Evolutionary conservation across 2,113 vertebrate genomes (phyloP).

Genomic region (Notarius quadriscutis): DNA sequence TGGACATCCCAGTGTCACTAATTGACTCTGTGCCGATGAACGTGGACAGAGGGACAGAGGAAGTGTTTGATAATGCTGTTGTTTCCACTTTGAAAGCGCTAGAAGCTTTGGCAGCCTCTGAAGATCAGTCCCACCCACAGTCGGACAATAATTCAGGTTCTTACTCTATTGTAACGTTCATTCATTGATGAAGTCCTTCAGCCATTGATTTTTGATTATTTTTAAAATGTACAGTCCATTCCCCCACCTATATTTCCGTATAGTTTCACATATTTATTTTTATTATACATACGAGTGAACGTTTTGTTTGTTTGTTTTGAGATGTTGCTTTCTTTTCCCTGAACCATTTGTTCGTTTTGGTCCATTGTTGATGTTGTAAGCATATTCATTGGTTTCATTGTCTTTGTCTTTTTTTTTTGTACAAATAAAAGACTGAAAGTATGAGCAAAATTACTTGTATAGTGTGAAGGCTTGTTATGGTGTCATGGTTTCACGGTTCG

Average conservation of each 20-base stretch:
- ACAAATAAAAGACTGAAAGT: conserved; percentile 65
- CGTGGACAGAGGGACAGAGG: conserved; percentile 77
- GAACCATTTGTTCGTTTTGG: conserved; percentile 42
- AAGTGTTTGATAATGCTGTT: conserved; percentile 83
- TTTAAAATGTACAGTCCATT: not conserved
- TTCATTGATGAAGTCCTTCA: conserved; percentile 85
- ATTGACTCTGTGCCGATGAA: conserved; percentile 92
- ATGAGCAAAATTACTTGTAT: conserved; percentile 67
- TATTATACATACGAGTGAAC: conserved; percentile 50
- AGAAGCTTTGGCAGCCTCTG: conserved; percentile 90
- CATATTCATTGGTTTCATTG: conserved; percentile 54
- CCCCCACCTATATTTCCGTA: conserved; percentile 66
- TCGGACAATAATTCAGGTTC: conserved; percentile 98
- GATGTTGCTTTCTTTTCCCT: conserved; percentile 48
- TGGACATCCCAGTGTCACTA: conserved; percentile 93
- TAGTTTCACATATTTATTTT: conserved; percentile 68
- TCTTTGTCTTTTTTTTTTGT: conserved; percentile 62
- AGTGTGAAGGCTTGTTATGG: conserved; percentile 53
- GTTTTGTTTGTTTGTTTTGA: conserved; percentile 21
- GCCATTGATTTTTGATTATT: conserved; percentile 75
- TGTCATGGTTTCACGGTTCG: not conserved
- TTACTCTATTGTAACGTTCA: conserved; percentile 97
- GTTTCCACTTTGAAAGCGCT: conserved; percentile 91
- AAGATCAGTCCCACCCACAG: conserved; percentile 84
- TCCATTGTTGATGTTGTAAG: conserved; percentile 58